Evolutionary conservation across 2,113 vertebrate genomes (phyloP).

Genomic region (Tenebrosternarchus preto): DNA sequence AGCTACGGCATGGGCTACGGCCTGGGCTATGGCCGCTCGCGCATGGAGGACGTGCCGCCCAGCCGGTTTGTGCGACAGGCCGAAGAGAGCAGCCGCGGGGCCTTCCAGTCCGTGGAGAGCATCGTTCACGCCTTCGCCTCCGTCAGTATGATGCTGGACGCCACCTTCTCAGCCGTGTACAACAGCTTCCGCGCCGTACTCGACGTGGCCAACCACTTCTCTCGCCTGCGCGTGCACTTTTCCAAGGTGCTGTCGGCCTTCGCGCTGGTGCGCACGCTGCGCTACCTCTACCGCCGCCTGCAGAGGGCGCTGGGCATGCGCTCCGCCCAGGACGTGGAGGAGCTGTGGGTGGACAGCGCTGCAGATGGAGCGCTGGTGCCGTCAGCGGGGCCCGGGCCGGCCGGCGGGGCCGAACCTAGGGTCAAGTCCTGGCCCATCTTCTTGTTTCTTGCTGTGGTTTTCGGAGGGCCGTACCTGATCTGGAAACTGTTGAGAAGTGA

Average conservation of each 20-base stretch:
- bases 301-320: constrained; percentile 85
- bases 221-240: constrained; percentile 89
- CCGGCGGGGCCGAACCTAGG: constrained; percentile 73
- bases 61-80: constrained; percentile 97
- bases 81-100: constrained; percentile 94
- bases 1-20: constrained; percentile 75
- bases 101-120: constrained; percentile 97
- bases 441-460: constrained; percentile 91
- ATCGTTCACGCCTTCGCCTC: constrained; percentile 96
- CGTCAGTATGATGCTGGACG: constrained; percentile 98
- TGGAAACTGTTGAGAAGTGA: constrained; percentile 91
- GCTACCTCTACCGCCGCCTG: constrained; percentile 85
- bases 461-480: constrained; percentile 96
- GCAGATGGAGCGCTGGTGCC: constrained; percentile 70
- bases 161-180: constrained; percentile 95
- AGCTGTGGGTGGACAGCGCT: constrained; percentile 90
- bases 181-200: constrained; percentile 97
- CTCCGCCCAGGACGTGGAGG: constrained; percentile 82
- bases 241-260: constrained; percentile 95
- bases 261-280: constrained; percentile 90
- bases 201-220: constrained; percentile 97
- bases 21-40: constrained; percentile 81
- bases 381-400: constrained; percentile 33
- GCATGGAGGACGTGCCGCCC: constrained; percentile 81
- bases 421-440: constrained; percentile 98